Conservation (phyloP, 2,797 vertebrate species). For the Eleutherodactylus coqui region DNA sequence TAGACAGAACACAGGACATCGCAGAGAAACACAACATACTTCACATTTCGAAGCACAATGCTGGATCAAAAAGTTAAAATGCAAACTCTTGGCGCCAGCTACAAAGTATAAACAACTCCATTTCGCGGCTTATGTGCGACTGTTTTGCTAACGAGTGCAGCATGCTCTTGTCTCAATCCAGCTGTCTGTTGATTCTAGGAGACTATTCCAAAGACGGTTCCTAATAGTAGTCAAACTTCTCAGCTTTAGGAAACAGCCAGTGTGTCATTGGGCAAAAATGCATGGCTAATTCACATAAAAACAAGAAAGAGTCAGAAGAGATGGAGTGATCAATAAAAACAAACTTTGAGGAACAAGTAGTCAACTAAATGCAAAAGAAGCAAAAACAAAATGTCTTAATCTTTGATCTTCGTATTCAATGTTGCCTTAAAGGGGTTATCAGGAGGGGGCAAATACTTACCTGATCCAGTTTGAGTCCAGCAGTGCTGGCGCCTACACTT, state of each 20-base stretch:
- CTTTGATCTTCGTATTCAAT: not conserved
- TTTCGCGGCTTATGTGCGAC: conserved; percentile 6
- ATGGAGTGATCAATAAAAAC: not conserved
- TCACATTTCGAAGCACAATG: not conserved
- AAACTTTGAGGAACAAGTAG: conserved; percentile 6
- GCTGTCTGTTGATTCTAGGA: conserved; percentile 8
- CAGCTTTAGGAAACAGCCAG: not conserved
- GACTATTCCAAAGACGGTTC: not conserved
- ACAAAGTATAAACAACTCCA: not conserved
- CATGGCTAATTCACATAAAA: conserved; percentile 42
- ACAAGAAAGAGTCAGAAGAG: not conserved
- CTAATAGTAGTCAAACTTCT: conserved; percentile 23
- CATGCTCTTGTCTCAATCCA: not conserved
- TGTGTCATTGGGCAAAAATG: conserved; percentile 39
- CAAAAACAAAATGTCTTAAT: not conserved
- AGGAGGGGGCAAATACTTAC: too few relatives aligned
- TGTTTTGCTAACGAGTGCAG: conserved; percentile 18
- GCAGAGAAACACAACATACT: not conserved
- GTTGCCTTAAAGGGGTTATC: not conserved
- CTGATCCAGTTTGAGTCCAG: too few relatives aligned
- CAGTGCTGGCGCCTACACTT: too few relatives aligned
- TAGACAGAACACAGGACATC: not conserved
- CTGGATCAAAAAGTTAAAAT: conserved; percentile 28
- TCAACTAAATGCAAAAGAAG: not conserved
- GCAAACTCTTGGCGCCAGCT: not conserved